These are phyloP conservation scores for Scaptomyza flava DNA, from an alignment of 2,888 invertebrate species.

Conservation along the genomic window DNA sequence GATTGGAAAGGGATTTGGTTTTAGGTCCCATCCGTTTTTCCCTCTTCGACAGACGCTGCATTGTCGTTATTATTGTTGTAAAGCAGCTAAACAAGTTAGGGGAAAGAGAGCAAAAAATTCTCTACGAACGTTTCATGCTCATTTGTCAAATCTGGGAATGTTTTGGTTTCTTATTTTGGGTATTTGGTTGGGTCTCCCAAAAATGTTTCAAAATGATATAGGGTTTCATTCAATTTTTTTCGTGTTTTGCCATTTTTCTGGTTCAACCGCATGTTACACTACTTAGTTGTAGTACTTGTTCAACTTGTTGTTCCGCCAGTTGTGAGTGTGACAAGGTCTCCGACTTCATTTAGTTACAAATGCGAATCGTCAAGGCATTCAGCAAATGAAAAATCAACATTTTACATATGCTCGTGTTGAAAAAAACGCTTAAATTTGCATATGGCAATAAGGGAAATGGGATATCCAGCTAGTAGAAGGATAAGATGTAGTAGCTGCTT, in stretches of 20 bases:
- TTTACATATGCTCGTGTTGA: slow-evolving; percentile 64
- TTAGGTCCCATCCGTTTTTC: slow-evolving; percentile 14
- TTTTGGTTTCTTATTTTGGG: slow-evolving; percentile 18
- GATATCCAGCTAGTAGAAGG: background rate
- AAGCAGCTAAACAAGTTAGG: slow-evolving; percentile 15
- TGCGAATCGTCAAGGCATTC: slow-evolving; percentile 9
- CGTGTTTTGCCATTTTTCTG: slow-evolving; percentile 70
- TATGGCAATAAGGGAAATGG: slow-evolving; percentile 46
- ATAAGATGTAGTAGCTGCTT: background rate
- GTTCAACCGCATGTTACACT: slow-evolving; percentile 63
- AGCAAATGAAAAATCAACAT: slow-evolving; percentile 71
- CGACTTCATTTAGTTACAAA: slow-evolving; percentile 23
- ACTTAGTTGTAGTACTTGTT: slow-evolving; percentile 41
- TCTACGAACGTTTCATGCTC: slow-evolving; percentile 36
- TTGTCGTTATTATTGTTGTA: slow-evolving; percentile 55
- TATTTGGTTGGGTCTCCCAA: slow-evolving; percentile 45
- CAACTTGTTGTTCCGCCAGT: background rate
- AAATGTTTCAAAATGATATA: slow-evolving; percentile 71
- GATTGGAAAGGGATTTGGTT: slow-evolving; percentile 50
- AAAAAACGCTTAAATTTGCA: slow-evolving; percentile 66
- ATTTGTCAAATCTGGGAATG: slow-evolving; percentile 38
- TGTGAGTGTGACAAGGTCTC: slow-evolving; percentile 13
- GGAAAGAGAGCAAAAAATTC: slow-evolving; percentile 16
- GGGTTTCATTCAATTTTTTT: slow-evolving; percentile 77
- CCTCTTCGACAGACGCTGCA: slow-evolving; percentile 31